Conservation (phyloP, 2,888 invertebrate genomes). For the Polia nebulosa region DNA sequence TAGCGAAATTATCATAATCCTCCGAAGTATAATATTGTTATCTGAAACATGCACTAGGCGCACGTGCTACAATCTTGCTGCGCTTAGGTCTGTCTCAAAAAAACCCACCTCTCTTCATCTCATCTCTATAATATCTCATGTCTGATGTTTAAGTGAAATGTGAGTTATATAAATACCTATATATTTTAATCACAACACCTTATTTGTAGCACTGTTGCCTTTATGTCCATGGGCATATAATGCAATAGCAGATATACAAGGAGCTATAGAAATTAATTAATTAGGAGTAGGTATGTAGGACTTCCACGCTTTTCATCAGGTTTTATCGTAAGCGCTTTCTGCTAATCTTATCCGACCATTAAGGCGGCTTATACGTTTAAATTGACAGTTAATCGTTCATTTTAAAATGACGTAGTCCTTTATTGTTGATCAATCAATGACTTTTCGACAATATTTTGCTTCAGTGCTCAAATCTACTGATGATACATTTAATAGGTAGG, state of each 20-base stretch:
- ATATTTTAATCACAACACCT: neutral
- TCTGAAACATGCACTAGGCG: neutral
- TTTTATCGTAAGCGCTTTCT: neutral
- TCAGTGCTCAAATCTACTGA: too few species aligned
- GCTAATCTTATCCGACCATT: slow-evolving; percentile 14
- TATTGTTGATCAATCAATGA: neutral
- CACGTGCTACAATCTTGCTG: neutral
- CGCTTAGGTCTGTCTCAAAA: neutral
- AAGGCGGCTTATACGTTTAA: neutral
- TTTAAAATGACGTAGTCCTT: slow-evolving; percentile 3
- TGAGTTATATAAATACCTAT: too few species aligned
- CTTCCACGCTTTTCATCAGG: neutral
- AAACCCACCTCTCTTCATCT: neutral
- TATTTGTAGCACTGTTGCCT: neutral
- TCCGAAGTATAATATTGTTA: slow-evolving; percentile 22
- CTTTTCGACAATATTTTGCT: too few species aligned
- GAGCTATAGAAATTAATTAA: neutral
- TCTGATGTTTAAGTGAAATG: too few species aligned
- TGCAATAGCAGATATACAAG: neutral
- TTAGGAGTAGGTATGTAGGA: neutral
- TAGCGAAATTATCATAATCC: slow-evolving; percentile 12
- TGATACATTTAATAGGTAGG: too few species aligned
- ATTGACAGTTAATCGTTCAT: neutral
- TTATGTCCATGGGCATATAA: neutral
- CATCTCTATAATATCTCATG: neutral